Percentiles rank a stretch among this genome's conserved stretches.
Evolutionary conservation across 1,140 invertebrate genomes (phyloP).

Genomic region (Dendrolimus kikuchii): DNA sequence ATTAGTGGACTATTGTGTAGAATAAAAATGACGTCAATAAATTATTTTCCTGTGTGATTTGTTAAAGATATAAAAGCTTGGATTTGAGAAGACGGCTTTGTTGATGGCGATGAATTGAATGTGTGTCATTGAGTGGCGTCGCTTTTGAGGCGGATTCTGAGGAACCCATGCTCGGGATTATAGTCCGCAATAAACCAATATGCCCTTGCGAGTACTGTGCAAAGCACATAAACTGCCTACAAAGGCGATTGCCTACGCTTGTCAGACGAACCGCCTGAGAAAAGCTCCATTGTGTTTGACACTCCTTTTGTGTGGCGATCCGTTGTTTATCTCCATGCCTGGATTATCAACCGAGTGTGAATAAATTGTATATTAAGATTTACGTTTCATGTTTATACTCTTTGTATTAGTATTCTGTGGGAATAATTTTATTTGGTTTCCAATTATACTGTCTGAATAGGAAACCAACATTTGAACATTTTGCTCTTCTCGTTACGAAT

Average conservation of each 20-base stretch:
- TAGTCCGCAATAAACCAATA: constrained; percentile 23
- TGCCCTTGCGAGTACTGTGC: constrained; percentile 17
- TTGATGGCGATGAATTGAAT: too few relatives aligned
- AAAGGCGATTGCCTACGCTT: constrained; percentile 21
- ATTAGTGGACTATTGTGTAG: too few relatives aligned
- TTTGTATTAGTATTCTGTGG: too few relatives aligned
- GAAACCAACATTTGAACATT: too few relatives aligned
- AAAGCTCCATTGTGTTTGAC: constrained; percentile 23
- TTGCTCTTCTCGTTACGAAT: too few relatives aligned
- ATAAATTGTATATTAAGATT: constrained; percentile 8
- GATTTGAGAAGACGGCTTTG: too few relatives aligned
- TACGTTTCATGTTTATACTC: neutral
- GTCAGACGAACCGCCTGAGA: constrained; percentile 16
- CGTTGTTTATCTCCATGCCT: constrained; percentile 15
- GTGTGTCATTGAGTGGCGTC: neutral
- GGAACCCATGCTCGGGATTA: constrained; percentile 15
- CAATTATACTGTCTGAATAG: too few relatives aligned
- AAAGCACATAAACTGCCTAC: constrained; percentile 24
- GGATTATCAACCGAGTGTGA: constrained; percentile 12
- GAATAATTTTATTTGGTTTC: too few relatives aligned
- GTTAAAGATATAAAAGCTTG: too few relatives aligned
- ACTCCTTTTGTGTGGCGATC: constrained; percentile 19
- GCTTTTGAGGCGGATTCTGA: constrained; percentile 6
- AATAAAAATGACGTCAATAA: too few relatives aligned
- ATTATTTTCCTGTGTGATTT: too few relatives aligned